A percentile compares a stretch with the other conserved stretches of the same genome.
phyloP scores from a whole-genome alignment of 1,140 invertebrate genomes.

The Metaphire vulgaris region DNA sequence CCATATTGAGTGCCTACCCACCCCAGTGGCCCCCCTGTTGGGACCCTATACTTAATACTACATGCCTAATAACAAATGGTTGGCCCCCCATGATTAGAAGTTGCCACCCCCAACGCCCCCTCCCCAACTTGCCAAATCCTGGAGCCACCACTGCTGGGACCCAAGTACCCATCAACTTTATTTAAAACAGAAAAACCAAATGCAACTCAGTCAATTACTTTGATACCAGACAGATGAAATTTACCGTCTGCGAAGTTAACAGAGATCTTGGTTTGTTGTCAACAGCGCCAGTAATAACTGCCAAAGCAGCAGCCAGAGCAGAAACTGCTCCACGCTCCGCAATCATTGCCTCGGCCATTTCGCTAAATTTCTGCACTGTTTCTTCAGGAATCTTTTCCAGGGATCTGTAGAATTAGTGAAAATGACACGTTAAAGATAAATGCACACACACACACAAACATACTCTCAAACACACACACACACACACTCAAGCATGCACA shows the following conservation, averaged over 20 bases:
- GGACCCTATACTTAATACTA: too few species aligned
- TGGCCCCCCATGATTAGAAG: too few species aligned
- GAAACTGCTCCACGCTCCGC: conserved; percentile 38
- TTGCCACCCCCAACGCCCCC: neutral
- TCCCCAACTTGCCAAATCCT: neutral
- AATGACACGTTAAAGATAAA: too few species aligned
- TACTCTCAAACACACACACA: neutral
- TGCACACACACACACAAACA: neutral
- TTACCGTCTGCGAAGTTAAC: conserved; percentile 39
- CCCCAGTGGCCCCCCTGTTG: too few species aligned
- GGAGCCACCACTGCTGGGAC: neutral
- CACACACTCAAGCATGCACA: neutral
- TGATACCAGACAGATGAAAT: conserved; percentile 10
- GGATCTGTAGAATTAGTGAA: conserved; percentile 39
- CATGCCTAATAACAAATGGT: too few species aligned
- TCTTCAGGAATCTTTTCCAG: conserved; percentile 38
- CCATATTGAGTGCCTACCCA: too few species aligned
- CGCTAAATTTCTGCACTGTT: conserved; percentile 37
- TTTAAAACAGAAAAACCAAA: neutral
- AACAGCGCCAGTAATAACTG: conserved; percentile 41
- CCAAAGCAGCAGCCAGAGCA: conserved; percentile 43
- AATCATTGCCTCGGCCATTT: conserved; percentile 40
- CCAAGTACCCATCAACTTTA: neutral
- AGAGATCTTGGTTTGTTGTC: conserved; percentile 39
- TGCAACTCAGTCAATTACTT: neutral